These are phyloP conservation scores for Agrotis puta DNA, from an alignment of 2,888 invertebrate species.

Conservation along the genomic window DNA sequence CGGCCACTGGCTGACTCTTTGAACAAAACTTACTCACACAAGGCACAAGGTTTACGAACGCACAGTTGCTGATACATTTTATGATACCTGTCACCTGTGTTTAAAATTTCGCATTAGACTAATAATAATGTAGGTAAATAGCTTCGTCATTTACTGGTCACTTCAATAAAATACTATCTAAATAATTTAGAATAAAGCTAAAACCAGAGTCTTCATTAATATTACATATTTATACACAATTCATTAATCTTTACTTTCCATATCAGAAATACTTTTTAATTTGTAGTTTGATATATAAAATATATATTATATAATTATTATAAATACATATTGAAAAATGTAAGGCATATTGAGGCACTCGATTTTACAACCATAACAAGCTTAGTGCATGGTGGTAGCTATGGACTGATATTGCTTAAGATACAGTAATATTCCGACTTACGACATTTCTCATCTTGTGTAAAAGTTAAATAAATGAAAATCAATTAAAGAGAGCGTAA, in stretches of 20 bases:
- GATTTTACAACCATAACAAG: constrained; percentile 75
- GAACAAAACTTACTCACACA: constrained; percentile 60
- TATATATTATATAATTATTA: constrained; percentile 57
- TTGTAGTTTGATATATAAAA: constrained; percentile 46
- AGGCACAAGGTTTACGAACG: constrained; percentile 55
- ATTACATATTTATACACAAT: constrained; percentile 59
- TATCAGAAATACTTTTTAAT: constrained; percentile 69
- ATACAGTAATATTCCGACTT: constrained; percentile 59
- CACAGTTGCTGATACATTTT: constrained; percentile 48
- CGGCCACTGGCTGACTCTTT: constrained; percentile 68
- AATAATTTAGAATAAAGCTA: constrained; percentile 84
- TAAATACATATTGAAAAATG: constrained; percentile 68
- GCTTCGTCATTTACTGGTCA: constrained; percentile 54
- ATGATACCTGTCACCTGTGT: constrained; percentile 54
- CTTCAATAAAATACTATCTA: constrained; percentile 62
- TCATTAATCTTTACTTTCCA: constrained; percentile 62
- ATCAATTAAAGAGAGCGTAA: constrained; percentile 47
- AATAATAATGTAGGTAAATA: constrained; percentile 54
- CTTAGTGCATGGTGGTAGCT: constrained; percentile 59
- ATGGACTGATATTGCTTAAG: constrained; percentile 55
- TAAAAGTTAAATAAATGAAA: constrained; percentile 50
- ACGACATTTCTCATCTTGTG: constrained; percentile 42
- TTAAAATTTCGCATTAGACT: constrained; percentile 48
- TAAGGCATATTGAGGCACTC: constrained; percentile 87
- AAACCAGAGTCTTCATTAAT: constrained; percentile 78